Evolutionary conservation across 2,888 invertebrate genomes (phyloP), one percentile per base, ranked within the genome.

Genomic region (Drosophila demipolita): DNA sequence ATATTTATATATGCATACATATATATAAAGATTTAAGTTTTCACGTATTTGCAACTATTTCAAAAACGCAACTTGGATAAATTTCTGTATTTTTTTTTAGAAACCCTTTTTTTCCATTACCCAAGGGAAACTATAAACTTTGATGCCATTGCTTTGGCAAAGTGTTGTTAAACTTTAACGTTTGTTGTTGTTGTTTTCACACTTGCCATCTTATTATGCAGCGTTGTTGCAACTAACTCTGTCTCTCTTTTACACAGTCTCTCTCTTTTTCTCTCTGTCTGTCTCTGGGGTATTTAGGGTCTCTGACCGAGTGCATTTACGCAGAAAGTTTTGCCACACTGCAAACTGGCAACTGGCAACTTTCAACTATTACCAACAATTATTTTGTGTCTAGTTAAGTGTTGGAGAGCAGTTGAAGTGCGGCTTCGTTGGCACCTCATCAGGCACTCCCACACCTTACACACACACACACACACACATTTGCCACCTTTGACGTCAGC

Each of bases 381-480:
- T 80, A 83, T 80, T 80, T 80, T 83, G 80, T 83, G 80, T 83
- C 83, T 83, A 83, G 77, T 83, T 83, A 80, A 83, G 66, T 80
- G 77, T 80, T 76, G 52, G 64, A 63, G 70, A 70, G 82, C 66
- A 84, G 80, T 75, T 84, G 75, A 84, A 84, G 82, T 83, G 69
- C 68, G 73, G 67, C 64, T 74, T 70, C 69, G 55, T 57, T 69
- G 58, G 67, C 64, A 73, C 67, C 73, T 68, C 61, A 67, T 59
- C 67, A 65, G 59, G 40, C 77, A 50, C 35, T 26, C 36, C 20
- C 55, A 8, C 40, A 17, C 38, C n/a, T 15, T 17, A 35, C 49
- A 63, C 35, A 50, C 23, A 32, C 65, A 65, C 36, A 66, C 42
- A 42, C 20, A 20, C 45, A 45, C 23, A 45, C 23, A 45, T 15